Percentiles rank a stretch among this genome's conserved stretches.
phyloP scores from a whole-genome alignment of 2,797 vertebrate species.

The Percopsis omiscomaycus region DNA sequence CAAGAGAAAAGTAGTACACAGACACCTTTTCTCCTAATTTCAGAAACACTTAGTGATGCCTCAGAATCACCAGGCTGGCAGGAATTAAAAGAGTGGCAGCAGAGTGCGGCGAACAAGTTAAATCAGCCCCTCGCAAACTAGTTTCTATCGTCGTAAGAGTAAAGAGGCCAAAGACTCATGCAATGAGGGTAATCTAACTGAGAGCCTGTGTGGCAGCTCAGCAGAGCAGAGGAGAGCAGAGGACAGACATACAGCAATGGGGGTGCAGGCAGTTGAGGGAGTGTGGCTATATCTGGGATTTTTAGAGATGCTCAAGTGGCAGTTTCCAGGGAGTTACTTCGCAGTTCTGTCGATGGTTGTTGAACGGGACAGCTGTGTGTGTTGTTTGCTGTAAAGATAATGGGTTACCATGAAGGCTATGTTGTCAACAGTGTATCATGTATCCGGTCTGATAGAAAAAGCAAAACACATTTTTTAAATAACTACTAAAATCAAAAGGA shows the following conservation, averaged over 20 bases:
- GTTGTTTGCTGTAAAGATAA: constrained; percentile 44
- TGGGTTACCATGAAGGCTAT: background rate
- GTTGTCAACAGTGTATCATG: constrained; percentile 1
- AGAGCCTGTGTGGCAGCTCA: constrained; percentile 66
- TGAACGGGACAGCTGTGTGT: constrained; percentile 55
- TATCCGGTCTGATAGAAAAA: background rate
- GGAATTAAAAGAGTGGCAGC: constrained; percentile 72
- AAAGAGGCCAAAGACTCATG: constrained; percentile 70
- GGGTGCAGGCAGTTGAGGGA: constrained; percentile 58
- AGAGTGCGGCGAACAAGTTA: constrained; percentile 77
- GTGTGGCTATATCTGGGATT: constrained; percentile 59
- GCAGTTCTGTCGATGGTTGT: constrained; percentile 54
- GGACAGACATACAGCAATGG: constrained; percentile 68
- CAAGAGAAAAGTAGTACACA: constrained; percentile 57
- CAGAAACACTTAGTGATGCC: constrained; percentile 67
- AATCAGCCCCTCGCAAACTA: constrained; percentile 74
- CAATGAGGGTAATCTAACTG: constrained; percentile 73
- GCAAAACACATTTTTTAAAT: no score
- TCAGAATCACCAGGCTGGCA: constrained; percentile 65
- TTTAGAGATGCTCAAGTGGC: constrained; percentile 61
- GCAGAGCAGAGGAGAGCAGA: constrained; percentile 59
- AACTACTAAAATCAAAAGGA: no score
- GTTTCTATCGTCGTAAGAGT: constrained; percentile 65
- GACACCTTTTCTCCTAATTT: constrained; percentile 67
- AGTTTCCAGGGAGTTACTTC: constrained; percentile 51